Evolutionary conservation across 2,113 vertebrate species (phyloP), one percentile per base, ranked within the genome.

Genomic region (Chaetura pelagica): DNA sequence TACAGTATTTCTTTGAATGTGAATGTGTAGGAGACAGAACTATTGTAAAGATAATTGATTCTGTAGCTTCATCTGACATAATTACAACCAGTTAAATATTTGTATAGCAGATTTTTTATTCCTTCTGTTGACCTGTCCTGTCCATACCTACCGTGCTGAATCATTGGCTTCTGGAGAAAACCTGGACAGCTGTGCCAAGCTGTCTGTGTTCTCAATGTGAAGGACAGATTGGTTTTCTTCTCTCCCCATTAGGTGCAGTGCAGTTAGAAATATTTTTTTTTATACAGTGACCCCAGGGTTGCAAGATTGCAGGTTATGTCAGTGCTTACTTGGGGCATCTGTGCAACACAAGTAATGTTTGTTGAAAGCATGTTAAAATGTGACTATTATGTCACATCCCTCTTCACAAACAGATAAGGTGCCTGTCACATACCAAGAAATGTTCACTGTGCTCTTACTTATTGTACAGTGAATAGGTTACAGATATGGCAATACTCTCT

Each of bases 101-200:
- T 48, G 46, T 48, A 48, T 48, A 48, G 46, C 30, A 42, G 27
- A 2, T 72, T 90, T 86, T 77, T 54, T 66, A 0, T 40, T 57
- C 52, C 23, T 83, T 80, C 54, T 75, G 34, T n/a, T 81, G 76
- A 51, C 80, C 48, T 84, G 32, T 75, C 61, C 35, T 83, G 1
- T 66, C 66, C 9, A 5, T 63, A 18, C 19, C 35, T 81, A 10
- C 85, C 54, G 0, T 96, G 90, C 90, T 94, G 94, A 96, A 94
- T 96, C 86, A 92, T 19, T 74, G 86, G 40, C 81, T 82, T 71
- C 72, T 89, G 90, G 68, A 92, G 86, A n/a, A 54, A 86, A 73
- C 79, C 58, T 40, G 78, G 59, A 29, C 83, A 78, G 55, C 57
- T 93, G 73, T 95, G 68, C 78, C 72, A 88, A 59, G 48, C 44